phyloP scores from a whole-genome alignment of 2,113 vertebrate species.

The Phrynocephalus versicolor region DNA sequence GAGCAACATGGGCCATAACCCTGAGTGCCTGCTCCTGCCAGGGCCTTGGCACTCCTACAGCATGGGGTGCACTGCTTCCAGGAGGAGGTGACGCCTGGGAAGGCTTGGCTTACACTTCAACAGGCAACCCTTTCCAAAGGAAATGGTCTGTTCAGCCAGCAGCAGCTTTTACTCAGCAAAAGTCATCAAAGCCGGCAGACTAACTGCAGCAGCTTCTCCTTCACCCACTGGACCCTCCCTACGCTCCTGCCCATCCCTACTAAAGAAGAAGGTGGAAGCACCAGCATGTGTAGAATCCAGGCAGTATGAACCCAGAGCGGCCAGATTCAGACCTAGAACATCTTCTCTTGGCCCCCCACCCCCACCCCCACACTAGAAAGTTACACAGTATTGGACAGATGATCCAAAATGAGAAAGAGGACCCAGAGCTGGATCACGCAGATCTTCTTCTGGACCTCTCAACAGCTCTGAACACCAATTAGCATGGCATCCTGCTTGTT shows the following conservation, averaged over 20 bases:
- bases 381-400: accelerated
- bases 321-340: not conserved
- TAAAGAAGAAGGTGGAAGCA: constrained; percentile 22
- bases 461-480: not conserved
- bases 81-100: constrained; percentile 51
- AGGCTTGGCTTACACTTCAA: constrained; percentile 55
- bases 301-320: accelerated
- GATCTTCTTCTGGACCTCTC: not conserved
- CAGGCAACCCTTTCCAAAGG: constrained; percentile 56
- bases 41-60: not conserved
- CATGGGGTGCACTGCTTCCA: constrained; percentile 16
- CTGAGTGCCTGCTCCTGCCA: not conserved
- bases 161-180: constrained; percentile 38
- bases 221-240: not conserved
- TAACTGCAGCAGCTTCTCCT: not conserved
- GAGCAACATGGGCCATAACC: not conserved
- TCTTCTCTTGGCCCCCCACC: not conserved
- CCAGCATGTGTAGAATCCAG: constrained; percentile 13
- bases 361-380: accelerated
- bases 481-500: not conserved
- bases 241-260: too few relatives aligned
- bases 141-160: constrained; percentile 47
- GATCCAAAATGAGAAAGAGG: accelerated
- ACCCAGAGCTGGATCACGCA: too few relatives aligned
- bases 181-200: not conserved